Evolutionary conservation across 2,113 vertebrate species (phyloP).

Genomic region (Tauraco erythrolophus): DNA sequence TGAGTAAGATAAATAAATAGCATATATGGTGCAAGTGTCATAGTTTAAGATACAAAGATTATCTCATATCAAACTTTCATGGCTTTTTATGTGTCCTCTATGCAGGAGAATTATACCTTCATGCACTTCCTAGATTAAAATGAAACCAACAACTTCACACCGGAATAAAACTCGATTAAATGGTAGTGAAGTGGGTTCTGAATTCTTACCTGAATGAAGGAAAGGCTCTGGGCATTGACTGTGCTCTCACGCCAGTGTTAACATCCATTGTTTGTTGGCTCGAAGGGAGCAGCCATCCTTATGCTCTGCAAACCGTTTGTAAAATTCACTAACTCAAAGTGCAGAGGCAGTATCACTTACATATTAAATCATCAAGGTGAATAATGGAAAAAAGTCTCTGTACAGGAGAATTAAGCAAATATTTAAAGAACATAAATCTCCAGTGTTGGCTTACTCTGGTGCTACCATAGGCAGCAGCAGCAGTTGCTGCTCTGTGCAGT

Average conservation of each 20-base stretch:
- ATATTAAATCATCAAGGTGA: constrained; percentile 21
- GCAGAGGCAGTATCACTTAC: not conserved
- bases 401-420: constrained; percentile 2
- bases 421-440: not conserved
- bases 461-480: not conserved
- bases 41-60: not conserved
- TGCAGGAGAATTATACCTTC: not conserved
- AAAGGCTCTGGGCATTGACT: not conserved
- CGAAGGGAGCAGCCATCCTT: not conserved
- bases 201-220: not conserved
- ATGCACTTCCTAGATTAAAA: not conserved
- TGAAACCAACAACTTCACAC: not conserved
- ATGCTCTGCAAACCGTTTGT: not conserved
- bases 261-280: not conserved
- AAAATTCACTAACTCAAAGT: not conserved
- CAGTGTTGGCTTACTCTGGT: not conserved
- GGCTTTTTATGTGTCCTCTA: not conserved
- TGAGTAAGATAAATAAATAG: not conserved
- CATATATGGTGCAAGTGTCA: not conserved
- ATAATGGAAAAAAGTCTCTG: not conserved
- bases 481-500: not conserved
- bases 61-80: not conserved
- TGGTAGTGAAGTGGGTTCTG: not conserved
- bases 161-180: not conserved
- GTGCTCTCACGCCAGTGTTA: not conserved